Evolutionary conservation across 30 jellyfish, hydroid and myxozoan genomes (phyloP).

Genomic region (Calvadosia cruxmelitensis): DNA sequence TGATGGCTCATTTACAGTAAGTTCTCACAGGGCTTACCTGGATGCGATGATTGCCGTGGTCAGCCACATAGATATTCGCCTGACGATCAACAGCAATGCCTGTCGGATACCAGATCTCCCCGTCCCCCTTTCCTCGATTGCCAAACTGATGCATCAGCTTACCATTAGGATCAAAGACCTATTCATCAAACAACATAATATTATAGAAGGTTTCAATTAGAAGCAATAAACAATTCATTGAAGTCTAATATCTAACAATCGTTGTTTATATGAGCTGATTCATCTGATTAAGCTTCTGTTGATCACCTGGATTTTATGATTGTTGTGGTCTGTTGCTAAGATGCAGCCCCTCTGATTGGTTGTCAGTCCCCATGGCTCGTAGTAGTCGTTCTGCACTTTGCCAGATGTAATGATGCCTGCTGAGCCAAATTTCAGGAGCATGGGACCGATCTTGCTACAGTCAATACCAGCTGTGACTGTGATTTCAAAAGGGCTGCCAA

Average conservation of each 20-base stretch:
- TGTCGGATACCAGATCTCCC: constrained; percentile 97
- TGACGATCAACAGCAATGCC: constrained; percentile 79
- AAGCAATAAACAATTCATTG: neutral
- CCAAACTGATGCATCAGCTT: constrained; percentile 69
- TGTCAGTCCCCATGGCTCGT: constrained; percentile 99
- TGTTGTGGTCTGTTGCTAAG: constrained; percentile 76
- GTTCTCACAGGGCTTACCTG: constrained; percentile 44
- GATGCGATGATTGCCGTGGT: constrained; percentile 94
- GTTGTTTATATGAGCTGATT: neutral
- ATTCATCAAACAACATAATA: too few relatives aligned
- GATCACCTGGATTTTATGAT: constrained; percentile 70
- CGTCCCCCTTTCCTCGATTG: constrained; percentile 84
- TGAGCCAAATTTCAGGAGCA: constrained; percentile 73
- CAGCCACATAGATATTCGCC: constrained; percentile 81
- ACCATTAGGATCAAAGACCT: constrained; percentile 87
- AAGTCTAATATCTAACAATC: neutral
- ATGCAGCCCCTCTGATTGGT: constrained; percentile 44
- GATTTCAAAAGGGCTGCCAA: constrained; percentile 75
- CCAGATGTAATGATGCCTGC: constrained; percentile 44
- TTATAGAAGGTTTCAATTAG: too few relatives aligned
- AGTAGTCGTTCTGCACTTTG: constrained; percentile 49
- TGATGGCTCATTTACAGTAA: too few relatives aligned
- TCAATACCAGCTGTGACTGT: constrained; percentile 84
- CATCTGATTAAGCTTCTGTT: neutral
- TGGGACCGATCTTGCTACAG: constrained; percentile 62